Base-by-base conservation (phyloP, 92 coral and sea anemone species). In the Epizoanthus rinbou region DNA sequence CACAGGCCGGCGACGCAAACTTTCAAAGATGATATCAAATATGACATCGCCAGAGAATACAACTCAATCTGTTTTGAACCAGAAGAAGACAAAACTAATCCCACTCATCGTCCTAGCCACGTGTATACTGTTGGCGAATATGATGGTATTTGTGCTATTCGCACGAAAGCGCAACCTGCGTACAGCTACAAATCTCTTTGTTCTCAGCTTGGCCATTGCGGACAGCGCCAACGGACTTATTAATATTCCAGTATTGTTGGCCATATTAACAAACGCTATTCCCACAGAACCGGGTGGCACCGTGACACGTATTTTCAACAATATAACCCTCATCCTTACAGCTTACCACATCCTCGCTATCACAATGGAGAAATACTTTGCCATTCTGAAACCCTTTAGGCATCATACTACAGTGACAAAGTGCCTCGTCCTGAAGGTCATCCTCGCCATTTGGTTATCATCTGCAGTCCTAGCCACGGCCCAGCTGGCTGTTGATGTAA, bases 351-450 rank as follows among this genome's bases (percentile, higher is more conserved):
- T 78, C 10, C 56, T 78, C 11, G 82, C 54, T 0, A 62, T 78
- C 35, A 78, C 82, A 17, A 35, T 69, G 10, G 82, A 78, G 33
- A 78, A 65, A 69, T 78, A 60, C n/a, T 78, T 60, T 78, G 82
- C 82, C 3, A 62, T 78, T 0, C 41, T 78, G 58, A 78, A 78
- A 31, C 82, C 82, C 0, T 78, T 78, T 24, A 16, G 70, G 19
- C 69, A 69, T 18, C 71, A 15, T 9, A 11, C 71, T 3, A 21
- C 69, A 25, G 17, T 78, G 39, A 57, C 82, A n/a, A 78, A 78
- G 45, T 78, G 58, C 56, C 64, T 78, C 33, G 82, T 52, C 33
- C 21, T 14, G 5, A 78, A 47, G 39, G 50, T 43, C 37, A 78
- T 78, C 3, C 18, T 41, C 11, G 59, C 22, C 16, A 39, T 78